A percentile compares a stretch with the other conserved stretches of the same genome.
phyloP scores from a whole-genome alignment of 1,140 invertebrate genomes.

The Popillia japonica region DNA sequence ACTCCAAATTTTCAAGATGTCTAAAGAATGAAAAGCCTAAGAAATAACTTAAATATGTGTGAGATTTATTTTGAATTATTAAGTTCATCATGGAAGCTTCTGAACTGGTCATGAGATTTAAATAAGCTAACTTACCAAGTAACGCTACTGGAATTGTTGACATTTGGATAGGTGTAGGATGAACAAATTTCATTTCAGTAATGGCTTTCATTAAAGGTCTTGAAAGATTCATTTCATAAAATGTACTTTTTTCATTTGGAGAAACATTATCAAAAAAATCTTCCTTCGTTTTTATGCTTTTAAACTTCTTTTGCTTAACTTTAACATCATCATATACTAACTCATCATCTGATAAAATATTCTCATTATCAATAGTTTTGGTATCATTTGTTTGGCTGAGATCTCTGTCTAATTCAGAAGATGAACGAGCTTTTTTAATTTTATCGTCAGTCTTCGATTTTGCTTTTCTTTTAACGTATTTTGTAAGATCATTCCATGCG shows the following conservation, averaged over 20 bases:
- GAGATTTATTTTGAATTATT: too few relatives aligned
- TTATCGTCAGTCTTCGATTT: conserved; percentile 87
- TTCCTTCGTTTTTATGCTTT: conserved; percentile 60
- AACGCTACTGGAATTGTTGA: conserved; percentile 94
- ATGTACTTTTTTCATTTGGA: conserved; percentile 77
- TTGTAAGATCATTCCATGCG: conserved; percentile 85
- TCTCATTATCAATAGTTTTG: conserved; percentile 55
- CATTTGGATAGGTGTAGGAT: conserved; percentile 96
- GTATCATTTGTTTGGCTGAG: conserved; percentile 46
- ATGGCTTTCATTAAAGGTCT: conserved; percentile 90
- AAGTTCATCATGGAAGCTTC: too few relatives aligned
- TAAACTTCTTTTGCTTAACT: conserved; percentile 65
- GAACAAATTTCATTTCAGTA: conserved; percentile 83
- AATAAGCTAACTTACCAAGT: conserved; percentile 69
- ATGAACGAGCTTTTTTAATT: conserved; percentile 72
- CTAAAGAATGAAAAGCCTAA: too few relatives aligned
- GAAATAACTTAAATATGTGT: too few relatives aligned
- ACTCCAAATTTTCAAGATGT: too few relatives aligned
- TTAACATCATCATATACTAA: conserved; percentile 73
- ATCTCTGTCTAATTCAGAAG: conserved; percentile 47
- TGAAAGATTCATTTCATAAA: conserved; percentile 94
- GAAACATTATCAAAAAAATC: conserved; percentile 80
- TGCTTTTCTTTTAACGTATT: conserved; percentile 82
- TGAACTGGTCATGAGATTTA: too few relatives aligned
- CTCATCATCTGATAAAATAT: conserved; percentile 75